Base-by-base conservation (phyloP, 2,797 vertebrate species). In the Sphenopsis melanotis region DNA sequence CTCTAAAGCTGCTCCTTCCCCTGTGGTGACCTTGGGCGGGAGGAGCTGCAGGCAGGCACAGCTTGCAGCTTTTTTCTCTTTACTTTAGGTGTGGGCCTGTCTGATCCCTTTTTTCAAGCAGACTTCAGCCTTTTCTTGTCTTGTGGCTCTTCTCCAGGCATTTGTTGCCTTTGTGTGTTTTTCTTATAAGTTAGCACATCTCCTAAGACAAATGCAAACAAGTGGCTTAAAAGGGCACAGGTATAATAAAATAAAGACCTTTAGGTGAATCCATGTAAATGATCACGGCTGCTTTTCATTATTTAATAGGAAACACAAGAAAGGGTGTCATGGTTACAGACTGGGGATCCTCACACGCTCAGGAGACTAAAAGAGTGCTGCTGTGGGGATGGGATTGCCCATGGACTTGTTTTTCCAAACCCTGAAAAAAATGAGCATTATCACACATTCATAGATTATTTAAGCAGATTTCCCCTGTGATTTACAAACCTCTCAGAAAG, bases 381-480 rank as follows among this genome's bases (percentile, higher is more conserved):
- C 34, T 77, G 57, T 75, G 44, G 15, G 34, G 24, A 24, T 56
- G 64, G 75, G 26, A 30, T 66, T 89, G 70, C 32, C 46, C 47
- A 72, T 36, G 26, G 44, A 19, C 36, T 74, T 55, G 17, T 66
- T 93, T 89, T 86, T 44, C 39, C 65, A 41, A 18, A 36, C 47
- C 41, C 56, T 68, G 49, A 89, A 74, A 93, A 87, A 82, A 90
- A 74, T 19, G 23, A 95, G 14, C 19, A 15, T 49, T 82, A 74
- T 74, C 72, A 77, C 32, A 66, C 10, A 24, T 69, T 92, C 79
- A 56, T 37, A 72, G 70, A 64, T 94, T 84, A 87, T 93, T 90
- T 95, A 87, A 84, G 41, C 59, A 82, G 47, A 47, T 71, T 57
- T 21, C 19, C 8, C 24, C 19, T 1, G 2, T 81, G 72, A 91